Evolutionary conservation across 1,140 invertebrate genomes (phyloP).

Genomic region (Apis dorsata): DNA sequence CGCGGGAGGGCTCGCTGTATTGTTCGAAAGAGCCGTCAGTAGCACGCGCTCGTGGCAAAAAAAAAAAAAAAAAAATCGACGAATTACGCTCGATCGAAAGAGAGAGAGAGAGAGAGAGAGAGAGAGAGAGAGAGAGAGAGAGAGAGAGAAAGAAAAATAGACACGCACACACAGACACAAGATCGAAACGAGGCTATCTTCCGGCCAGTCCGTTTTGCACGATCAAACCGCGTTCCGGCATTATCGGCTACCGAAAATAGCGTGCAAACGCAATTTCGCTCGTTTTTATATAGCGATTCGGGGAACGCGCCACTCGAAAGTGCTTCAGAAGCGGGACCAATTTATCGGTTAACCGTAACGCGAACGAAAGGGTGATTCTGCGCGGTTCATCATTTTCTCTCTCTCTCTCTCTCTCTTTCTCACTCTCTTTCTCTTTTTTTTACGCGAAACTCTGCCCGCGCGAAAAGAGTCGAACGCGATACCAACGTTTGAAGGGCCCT

Average conservation of each 20-base stretch:
- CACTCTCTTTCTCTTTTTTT: neutral
- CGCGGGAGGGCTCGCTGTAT: neutral
- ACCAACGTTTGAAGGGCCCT: slow-evolving; percentile 29
- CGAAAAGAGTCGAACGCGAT: slow-evolving; percentile 35
- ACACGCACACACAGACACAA: too few species aligned
- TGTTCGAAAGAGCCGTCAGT: slow-evolving; percentile 14
- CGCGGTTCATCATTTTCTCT: slow-evolving; percentile 17
- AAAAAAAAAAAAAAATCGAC: slow-evolving; percentile 8
- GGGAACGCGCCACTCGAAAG: slow-evolving; percentile 15
- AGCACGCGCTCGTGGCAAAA: neutral
- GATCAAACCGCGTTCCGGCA: slow-evolving; percentile 32
- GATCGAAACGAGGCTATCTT: neutral
- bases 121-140: neutral
- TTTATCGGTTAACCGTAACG: slow-evolving; percentile 54
- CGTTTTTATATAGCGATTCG: slow-evolving; percentile 35
- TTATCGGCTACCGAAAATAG: slow-evolving; percentile 53
- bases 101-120: neutral
- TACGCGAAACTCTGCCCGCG: neutral
- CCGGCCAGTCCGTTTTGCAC: slow-evolving; percentile 10
- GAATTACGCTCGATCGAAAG: slow-evolving; percentile 1
- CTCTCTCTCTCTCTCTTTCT: neutral
- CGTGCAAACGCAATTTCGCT: slow-evolving; percentile 36
- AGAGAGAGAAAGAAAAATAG: neutral
- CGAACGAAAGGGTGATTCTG: slow-evolving; percentile 19
- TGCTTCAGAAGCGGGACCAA: slow-evolving; percentile 40